Percentiles rank a stretch among this genome's conserved stretches.
These are phyloP conservation scores for Formica aserva DNA, from an alignment of 2,888 invertebrate genomes.

Conservation along the genomic window DNA sequence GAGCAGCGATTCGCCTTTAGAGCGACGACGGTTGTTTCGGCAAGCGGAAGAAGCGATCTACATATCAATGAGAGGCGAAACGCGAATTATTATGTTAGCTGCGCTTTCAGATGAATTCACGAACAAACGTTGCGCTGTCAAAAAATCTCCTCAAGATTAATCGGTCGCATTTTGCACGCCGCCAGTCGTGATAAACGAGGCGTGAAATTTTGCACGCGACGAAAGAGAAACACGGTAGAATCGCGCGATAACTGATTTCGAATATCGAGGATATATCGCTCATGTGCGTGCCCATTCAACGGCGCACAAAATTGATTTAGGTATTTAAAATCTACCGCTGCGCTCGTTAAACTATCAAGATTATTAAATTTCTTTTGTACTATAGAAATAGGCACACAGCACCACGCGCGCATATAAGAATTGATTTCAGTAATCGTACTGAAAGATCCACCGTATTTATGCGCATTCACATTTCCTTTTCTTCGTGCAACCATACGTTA, in stretches of 20 bases:
- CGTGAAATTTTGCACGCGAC: constrained; percentile 57
- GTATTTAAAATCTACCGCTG: constrained; percentile 27
- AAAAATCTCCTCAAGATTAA: constrained; percentile 57
- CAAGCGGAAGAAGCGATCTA: constrained; percentile 45
- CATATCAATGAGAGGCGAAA: constrained; percentile 56
- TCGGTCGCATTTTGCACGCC: constrained; percentile 44
- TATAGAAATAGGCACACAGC: not conserved
- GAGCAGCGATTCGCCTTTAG: constrained; percentile 17
- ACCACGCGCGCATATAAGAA: constrained; percentile 19
- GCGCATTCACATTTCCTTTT: constrained; percentile 23
- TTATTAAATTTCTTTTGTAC: constrained; percentile 40
- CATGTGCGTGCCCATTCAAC: constrained; percentile 30
- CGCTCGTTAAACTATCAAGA: constrained; percentile 40
- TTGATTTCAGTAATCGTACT: constrained; percentile 30
- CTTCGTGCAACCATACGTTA: not conserved
- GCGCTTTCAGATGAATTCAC: constrained; percentile 16
- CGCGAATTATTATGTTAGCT: constrained; percentile 1
- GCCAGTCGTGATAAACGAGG: constrained; percentile 53
- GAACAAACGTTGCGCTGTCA: constrained; percentile 24
- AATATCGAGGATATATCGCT: constrained; percentile 41
- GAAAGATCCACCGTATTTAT: constrained; percentile 9
- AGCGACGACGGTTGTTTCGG: constrained; percentile 37
- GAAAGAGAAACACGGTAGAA: constrained; percentile 45
- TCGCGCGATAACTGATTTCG: constrained; percentile 52
- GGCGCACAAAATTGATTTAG: constrained; percentile 42